These are phyloP conservation scores for Thamnaconus septentrionalis DNA, from an alignment of 2,113 vertebrate species.

Conservation along the genomic window DNA sequence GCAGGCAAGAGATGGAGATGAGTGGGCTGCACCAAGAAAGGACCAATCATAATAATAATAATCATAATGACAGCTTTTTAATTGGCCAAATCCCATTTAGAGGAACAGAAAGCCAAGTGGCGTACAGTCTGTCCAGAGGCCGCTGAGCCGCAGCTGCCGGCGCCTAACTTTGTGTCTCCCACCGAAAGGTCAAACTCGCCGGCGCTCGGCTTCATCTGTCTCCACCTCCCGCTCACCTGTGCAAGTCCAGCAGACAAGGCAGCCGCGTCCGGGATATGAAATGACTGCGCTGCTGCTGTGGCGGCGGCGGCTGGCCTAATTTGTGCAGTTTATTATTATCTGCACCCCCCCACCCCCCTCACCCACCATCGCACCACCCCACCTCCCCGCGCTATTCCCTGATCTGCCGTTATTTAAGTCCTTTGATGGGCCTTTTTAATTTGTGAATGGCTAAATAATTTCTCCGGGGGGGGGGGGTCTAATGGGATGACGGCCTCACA, in stretches of 20 bases:
- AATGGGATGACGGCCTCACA: conserved; percentile 18
- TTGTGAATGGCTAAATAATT: conserved; percentile 56
- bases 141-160: too few relatives aligned
- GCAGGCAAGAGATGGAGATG: too few relatives aligned
- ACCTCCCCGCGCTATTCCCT: conserved; percentile 42
- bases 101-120: too few relatives aligned
- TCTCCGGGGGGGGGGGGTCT: conserved; percentile 30
- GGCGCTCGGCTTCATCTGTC: background rate
- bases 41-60: too few relatives aligned
- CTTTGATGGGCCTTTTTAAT: conserved; percentile 60
- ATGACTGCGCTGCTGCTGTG: conserved; percentile 19
- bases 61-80: too few relatives aligned
- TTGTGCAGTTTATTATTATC: conserved; percentile 63
- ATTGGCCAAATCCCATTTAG: too few relatives aligned
- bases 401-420: conserved; percentile 44
- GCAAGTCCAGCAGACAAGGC: conserved; percentile 24
- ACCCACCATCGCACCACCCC: too few relatives aligned
- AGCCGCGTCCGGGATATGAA: conserved; percentile 24
- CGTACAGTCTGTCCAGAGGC: too few relatives aligned
- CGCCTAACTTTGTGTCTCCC: too few relatives aligned
- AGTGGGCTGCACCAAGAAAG: too few relatives aligned
- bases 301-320: conserved; percentile 24
- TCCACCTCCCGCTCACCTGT: conserved; percentile 28
- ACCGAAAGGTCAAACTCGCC: background rate
- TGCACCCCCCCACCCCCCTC: background rate